Conservation (phyloP, 2,113 vertebrate species). For the Panurus biarmicus region DNA sequence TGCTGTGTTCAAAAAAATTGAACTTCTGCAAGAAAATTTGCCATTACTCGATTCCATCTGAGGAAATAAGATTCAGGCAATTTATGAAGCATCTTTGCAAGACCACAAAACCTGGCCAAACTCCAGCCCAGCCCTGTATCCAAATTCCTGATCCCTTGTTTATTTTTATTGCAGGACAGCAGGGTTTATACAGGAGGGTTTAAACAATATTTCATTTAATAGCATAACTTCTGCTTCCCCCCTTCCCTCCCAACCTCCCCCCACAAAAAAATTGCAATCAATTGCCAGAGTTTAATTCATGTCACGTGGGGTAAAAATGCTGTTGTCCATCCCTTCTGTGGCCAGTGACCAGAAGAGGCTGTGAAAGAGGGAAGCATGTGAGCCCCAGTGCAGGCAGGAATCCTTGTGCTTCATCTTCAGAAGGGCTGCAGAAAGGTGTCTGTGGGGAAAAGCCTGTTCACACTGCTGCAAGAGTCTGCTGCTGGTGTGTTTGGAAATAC, state of each 20-base stretch:
- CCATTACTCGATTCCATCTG: background rate
- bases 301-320: background rate
- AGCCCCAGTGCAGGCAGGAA: background rate
- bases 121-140: background rate
- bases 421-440: background rate
- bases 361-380: fast-evolving
- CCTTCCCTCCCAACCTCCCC: too few relatives aligned
- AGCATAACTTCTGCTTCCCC: background rate
- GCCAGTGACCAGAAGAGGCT: background rate
- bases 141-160: background rate
- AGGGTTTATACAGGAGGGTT: background rate
- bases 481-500: background rate
- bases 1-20: background rate
- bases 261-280: background rate
- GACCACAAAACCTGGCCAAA: background rate
- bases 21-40: background rate
- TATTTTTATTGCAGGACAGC: background rate
- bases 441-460: background rate
- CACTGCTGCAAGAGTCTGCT: background rate
- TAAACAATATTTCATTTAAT: background rate
- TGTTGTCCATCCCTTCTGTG: background rate
- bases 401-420: background rate
- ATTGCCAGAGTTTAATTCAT: background rate
- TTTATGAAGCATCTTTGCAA: background rate
- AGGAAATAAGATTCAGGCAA: background rate